Percentiles rank a stretch among this genome's conserved stretches.
These are phyloP conservation scores for Girardinus metallicus DNA, from an alignment of 2,797 vertebrate genomes.

Conservation along the genomic window DNA sequence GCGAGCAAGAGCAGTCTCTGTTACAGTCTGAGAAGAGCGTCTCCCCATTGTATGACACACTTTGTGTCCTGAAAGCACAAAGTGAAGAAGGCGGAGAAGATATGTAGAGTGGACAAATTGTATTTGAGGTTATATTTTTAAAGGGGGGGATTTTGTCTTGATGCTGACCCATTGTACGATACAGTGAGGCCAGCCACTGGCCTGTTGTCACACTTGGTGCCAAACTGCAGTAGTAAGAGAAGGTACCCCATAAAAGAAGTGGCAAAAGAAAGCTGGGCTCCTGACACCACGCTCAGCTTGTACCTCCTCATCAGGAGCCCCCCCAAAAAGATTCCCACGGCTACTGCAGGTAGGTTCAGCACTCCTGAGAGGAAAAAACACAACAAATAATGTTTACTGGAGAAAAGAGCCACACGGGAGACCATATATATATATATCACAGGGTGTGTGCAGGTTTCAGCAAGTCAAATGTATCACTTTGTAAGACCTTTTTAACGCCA, in stretches of 20 bases:
- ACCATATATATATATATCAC: conserved; percentile 1
- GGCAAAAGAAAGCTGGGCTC: conserved; percentile 82
- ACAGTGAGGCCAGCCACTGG: conserved; percentile 83
- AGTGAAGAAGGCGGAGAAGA: background rate
- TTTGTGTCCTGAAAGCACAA: conserved; percentile 74
- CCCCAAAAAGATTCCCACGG: conserved; percentile 84
- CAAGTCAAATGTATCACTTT: no score
- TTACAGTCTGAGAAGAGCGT: conserved; percentile 86
- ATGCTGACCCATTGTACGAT: conserved; percentile 84
- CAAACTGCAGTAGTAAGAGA: conserved; percentile 79
- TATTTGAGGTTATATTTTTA: background rate
- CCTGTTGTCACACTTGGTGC: conserved; percentile 83
- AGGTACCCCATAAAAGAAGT: conserved; percentile 80
- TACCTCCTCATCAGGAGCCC: conserved; percentile 88
- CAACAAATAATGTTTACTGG: background rate
- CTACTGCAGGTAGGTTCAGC: conserved; percentile 82
- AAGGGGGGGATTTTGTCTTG: background rate
- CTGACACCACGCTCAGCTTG: conserved; percentile 82
- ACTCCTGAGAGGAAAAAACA: conserved; percentile 71
- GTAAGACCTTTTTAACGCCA: no score
- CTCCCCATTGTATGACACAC: conserved; percentile 64
- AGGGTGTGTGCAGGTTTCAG: no score
- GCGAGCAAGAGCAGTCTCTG: conserved; percentile 81
- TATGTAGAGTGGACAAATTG: background rate
- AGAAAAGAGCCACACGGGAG: background rate